These are phyloP conservation scores for Lepisosteus oculatus DNA, from an alignment of 2,113 vertebrate species.

Conservation along the genomic window DNA sequence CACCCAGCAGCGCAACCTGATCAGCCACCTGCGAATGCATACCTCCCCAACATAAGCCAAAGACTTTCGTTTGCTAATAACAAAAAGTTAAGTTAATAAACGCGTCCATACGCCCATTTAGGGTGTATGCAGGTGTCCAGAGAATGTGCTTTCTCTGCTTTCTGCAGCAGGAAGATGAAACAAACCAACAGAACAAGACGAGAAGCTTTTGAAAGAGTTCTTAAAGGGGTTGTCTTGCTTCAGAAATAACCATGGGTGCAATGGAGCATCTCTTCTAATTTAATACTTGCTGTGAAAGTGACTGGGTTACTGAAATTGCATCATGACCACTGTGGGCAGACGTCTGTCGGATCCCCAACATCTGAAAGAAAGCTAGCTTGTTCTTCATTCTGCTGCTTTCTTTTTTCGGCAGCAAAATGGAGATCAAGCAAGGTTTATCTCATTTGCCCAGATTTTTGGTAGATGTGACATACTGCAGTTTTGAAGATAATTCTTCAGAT, in stretches of 20 bases:
- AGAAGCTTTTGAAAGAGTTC: background rate
- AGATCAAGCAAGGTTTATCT: too few species aligned
- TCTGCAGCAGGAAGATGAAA: constrained; percentile 39
- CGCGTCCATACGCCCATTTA: background rate
- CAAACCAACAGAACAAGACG: background rate
- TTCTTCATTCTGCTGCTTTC: too few species aligned
- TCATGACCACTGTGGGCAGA: background rate
- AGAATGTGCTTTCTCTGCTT: constrained; percentile 57
- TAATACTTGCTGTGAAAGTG: background rate
- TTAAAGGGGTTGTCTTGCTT: background rate
- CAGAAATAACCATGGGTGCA: background rate
- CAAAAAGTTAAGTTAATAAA: background rate
- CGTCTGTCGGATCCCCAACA: background rate
- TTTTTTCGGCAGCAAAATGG: too few species aligned
- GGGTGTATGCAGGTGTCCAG: constrained; percentile 12
- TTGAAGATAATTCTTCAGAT: too few species aligned
- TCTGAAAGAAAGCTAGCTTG: too few species aligned
- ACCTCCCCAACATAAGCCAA: constrained; percentile 96
- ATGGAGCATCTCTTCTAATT: background rate
- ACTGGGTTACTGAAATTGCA: background rate
- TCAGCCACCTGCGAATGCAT: constrained; percentile 99
- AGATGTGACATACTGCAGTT: too few species aligned
- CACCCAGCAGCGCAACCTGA: constrained; percentile 98
- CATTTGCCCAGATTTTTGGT: too few species aligned
- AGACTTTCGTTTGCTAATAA: constrained; percentile 61